phyloP scores from a whole-genome alignment of 2,888 invertebrate genomes.

The Parnassius mnemosyne region DNA sequence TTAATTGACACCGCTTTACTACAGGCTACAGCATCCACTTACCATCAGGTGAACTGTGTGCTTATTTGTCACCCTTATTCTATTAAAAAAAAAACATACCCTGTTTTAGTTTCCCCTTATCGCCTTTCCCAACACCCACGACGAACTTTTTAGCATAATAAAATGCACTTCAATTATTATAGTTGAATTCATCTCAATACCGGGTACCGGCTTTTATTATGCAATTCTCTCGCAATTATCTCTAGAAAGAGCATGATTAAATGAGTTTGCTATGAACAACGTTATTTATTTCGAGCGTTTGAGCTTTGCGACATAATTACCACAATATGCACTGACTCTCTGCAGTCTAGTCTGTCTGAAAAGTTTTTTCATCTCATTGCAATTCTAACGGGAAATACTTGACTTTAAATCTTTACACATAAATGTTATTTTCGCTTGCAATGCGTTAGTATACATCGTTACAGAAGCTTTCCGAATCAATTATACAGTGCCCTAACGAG shows the following conservation, averaged over 20 bases:
- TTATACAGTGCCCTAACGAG: slow-evolving; percentile 35
- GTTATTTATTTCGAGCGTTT: slow-evolving; percentile 10
- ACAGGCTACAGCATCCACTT: too few relatives aligned
- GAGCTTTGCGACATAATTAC: slow-evolving; percentile 20
- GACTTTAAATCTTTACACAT: not conserved
- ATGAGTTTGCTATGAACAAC: not conserved
- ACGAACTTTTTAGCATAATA: too few relatives aligned
- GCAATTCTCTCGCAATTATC: not conserved
- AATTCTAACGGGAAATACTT: not conserved
- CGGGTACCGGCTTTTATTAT: slow-evolving; percentile 1
- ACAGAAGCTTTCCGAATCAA: slow-evolving; percentile 28
- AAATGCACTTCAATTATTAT: not conserved
- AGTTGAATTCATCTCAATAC: not conserved
- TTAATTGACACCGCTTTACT: too few relatives aligned
- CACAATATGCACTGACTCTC: slow-evolving; percentile 19
- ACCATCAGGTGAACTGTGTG: too few relatives aligned
- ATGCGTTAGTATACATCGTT: slow-evolving; percentile 3
- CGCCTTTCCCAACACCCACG: too few relatives aligned
- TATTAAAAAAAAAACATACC: too few relatives aligned
- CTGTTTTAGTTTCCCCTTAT: too few relatives aligned
- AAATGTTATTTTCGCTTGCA: slow-evolving; percentile 6
- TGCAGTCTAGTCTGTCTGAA: slow-evolving; percentile 20
- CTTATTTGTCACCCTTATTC: too few relatives aligned
- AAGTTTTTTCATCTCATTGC: slow-evolving; percentile 17
- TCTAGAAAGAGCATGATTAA: not conserved